Conservation (phyloP, 2,797 vertebrate species). For the Phaenicophaeus curvirostris region DNA sequence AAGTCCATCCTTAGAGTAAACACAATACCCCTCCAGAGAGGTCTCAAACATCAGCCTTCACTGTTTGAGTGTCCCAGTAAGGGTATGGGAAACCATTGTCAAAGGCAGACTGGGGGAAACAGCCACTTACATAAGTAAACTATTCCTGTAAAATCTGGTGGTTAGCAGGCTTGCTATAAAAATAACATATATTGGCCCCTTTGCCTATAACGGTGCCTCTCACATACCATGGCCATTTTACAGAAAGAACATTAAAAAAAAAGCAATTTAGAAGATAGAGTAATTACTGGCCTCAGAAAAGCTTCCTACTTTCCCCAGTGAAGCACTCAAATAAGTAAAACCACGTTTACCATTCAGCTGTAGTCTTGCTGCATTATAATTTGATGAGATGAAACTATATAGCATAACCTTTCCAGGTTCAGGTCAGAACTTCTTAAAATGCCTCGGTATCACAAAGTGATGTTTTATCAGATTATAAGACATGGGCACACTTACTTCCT, state of each 20-base stretch:
- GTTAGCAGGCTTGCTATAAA: constrained; percentile 44
- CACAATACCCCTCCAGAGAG: constrained; percentile 54
- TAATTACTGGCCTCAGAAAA: not conserved
- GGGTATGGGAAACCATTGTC: constrained; percentile 61
- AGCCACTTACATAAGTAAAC: not conserved
- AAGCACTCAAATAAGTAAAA: constrained; percentile 37
- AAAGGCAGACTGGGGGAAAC: not conserved
- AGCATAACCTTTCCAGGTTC: constrained; percentile 21
- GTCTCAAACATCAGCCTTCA: constrained; percentile 29
- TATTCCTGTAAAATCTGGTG: not conserved
- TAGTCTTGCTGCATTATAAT: constrained; percentile 39
- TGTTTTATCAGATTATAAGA: constrained; percentile 68
- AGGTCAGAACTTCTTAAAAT: constrained; percentile 64
- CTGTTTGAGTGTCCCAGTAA: constrained; percentile 56
- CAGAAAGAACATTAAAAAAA: not conserved
- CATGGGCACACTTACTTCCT: constrained; percentile 26
- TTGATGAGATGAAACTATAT: constrained; percentile 27
- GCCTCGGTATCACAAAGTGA: constrained; percentile 38
- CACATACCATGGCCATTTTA: constrained; percentile 44
- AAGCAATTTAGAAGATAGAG: constrained; percentile 44
- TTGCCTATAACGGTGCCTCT: constrained; percentile 59
- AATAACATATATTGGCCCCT: not conserved
- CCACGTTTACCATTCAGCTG: constrained; percentile 41
- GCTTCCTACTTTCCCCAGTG: not conserved
- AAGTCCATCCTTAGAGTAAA: constrained; percentile 58